Base-by-base conservation (phyloP, 2,797 vertebrate genomes). In the Sebastes glaucus region DNA sequence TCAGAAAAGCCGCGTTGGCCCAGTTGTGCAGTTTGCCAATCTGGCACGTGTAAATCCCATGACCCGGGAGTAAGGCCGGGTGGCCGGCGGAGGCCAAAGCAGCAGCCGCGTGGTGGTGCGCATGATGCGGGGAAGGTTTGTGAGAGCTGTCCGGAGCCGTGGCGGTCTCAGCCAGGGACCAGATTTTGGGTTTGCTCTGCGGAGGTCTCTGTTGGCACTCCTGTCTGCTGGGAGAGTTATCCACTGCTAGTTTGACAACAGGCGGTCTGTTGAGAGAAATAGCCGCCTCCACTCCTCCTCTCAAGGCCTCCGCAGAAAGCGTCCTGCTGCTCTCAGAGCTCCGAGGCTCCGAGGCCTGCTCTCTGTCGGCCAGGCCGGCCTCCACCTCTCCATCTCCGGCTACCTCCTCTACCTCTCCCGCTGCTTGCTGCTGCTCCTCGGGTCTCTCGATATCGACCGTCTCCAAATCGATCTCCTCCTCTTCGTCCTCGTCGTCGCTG, bases 1-100 rank as follows among this genome's bases (percentile, higher is more conserved):
- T 97, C 32, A 99, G 96, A 93, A 99, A 97, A 72, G 98, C 97
- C 70, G 97, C 97, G 91, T 97, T 98, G 94, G 98, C 98, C 98
- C 98, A 99, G 94, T 97, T 99, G 95, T 98, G 97, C 89, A 99
- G 97, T 87, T 99, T 99, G 91, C 98, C 97, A 88, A 99, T 98
- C 93, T 99, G 98, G 91, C 98, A 99, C 0, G 98, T 99, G 91
- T 99, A 99, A 86, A 99, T 98, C 97, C 98, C 98, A 92, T 97
- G 98, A 92, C 97, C 97, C 74, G 97, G 96, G 80, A 99, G 96
- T 77, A 99, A 97, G 75, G 98, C 98, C 0, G 98, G 98, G 85
- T 99, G 98, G 73, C 96, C 96, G 74, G 97, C 94, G 63, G 97
- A 95, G 38, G 96, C 87, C 30, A 96, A 95, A 64, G 96, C 92